Evolutionary conservation across 2,888 invertebrate genomes (phyloP).

Genomic region (Alsophila aescularia): DNA sequence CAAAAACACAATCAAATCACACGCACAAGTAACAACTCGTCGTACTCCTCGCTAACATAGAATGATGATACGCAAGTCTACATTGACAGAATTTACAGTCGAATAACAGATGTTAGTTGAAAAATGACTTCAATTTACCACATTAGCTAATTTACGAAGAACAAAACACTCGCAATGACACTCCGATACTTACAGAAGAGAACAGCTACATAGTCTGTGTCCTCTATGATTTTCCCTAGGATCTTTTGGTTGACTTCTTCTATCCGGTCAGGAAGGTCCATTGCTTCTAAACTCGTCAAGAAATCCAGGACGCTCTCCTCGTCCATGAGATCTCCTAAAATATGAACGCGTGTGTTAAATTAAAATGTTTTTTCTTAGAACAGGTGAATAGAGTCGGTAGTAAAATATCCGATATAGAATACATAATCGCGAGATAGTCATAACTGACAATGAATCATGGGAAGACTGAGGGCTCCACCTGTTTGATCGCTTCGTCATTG

Average conservation of each 20-base stretch:
- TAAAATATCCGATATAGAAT: neutral
- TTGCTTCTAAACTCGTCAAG: conserved; percentile 96
- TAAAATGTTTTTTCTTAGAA: neutral
- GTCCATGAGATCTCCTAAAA: conserved; percentile 95
- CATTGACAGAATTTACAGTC: conserved; percentile 62
- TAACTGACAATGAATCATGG: too few relatives aligned
- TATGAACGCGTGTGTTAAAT: too few relatives aligned
- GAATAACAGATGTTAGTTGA: conserved; percentile 70
- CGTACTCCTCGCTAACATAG: conserved; percentile 55
- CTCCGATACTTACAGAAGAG: conserved; percentile 93
- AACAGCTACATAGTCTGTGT: conserved; percentile 96
- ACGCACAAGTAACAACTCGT: conserved; percentile 74
- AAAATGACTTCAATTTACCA: conserved; percentile 69
- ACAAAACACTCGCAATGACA: conserved; percentile 53
- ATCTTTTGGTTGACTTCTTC: conserved; percentile 97
- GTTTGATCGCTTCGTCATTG: too few relatives aligned
- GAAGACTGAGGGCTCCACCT: too few relatives aligned
- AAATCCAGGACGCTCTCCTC: conserved; percentile 97
- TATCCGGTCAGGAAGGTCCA: conserved; percentile 97
- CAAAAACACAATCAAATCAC: conserved; percentile 82
- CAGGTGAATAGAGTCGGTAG: neutral
- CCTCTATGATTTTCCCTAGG: conserved; percentile 94
- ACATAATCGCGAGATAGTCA: too few relatives aligned
- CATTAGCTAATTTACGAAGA: conserved; percentile 69
- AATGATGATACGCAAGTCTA: conserved; percentile 61